Percentiles rank a stretch among this genome's conserved stretches.
Conservation (phyloP, 2,113 vertebrate species). For the Brachyhypopomus gauderio region DNA sequence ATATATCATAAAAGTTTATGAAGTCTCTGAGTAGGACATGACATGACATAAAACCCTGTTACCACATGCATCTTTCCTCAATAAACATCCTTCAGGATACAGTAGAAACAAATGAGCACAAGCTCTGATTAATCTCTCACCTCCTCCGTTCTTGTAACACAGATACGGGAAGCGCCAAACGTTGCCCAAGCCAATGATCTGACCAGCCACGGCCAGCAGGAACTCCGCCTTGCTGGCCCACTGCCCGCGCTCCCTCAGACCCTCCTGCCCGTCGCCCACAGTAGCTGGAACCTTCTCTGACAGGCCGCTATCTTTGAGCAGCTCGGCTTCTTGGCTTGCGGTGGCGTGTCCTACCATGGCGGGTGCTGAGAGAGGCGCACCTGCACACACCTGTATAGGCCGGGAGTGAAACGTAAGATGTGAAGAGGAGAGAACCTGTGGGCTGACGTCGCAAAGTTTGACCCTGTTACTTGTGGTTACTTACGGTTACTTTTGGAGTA, state of each 20-base stretch:
- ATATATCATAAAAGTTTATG: no score
- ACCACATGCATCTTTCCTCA: no score
- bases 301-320: constrained; percentile 42
- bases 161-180: constrained; percentile 76
- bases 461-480: neutral
- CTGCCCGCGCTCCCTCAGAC: constrained; percentile 65
- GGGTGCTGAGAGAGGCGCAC: constrained; percentile 37
- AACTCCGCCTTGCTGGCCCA: constrained; percentile 74
- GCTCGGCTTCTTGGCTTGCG: constrained; percentile 11
- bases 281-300: constrained; percentile 15
- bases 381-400: constrained; percentile 35
- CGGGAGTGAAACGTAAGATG: neutral
- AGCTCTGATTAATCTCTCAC: constrained; percentile 49
- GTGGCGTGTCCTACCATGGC: constrained; percentile 51
- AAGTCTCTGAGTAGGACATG: no score
- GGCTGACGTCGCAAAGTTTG: neutral
- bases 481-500: neutral
- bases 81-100: no score
- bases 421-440: neutral
- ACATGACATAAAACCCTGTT: no score
- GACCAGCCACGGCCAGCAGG: constrained; percentile 73
- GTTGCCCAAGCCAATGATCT: constrained; percentile 75
- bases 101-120: neutral
- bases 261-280: constrained; percentile 30
- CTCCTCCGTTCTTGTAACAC: constrained; percentile 78